Base-by-base conservation (phyloP, 1,140 invertebrate species). In the Pseudobourletiella spinata region DNA sequence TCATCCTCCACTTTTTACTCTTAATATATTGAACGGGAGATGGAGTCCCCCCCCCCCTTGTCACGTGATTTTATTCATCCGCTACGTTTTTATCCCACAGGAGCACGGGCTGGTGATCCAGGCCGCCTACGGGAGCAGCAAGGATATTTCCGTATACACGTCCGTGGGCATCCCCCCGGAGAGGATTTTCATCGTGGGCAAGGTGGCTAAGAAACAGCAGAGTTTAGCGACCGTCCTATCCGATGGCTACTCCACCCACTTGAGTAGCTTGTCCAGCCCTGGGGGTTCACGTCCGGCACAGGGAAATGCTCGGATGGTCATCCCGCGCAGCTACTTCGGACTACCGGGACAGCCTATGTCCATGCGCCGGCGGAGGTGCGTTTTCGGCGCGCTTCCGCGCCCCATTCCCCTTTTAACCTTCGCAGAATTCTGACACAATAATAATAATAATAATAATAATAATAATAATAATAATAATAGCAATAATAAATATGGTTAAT, bases 141-240 rank as follows among this genome's bases (percentile, higher is more conserved):
- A 98, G 79, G 95, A 98, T 75, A 95, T 98, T 67, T 86, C 80
- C 70, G 92, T 98, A 2, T 98, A 98, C 76, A 86, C 85, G 46
- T 86, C 86, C 59, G 84, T 97, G 61, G 92, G 91, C 59, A 75
- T 98, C 30, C 84, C 85, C 69, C 81, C 87, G 14, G 86, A 88
- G 69, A 88, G 95, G 73, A 98, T 98, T 67, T 97, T 88, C 75
- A 93, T 96, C 51, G 89, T 97, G 64, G 94, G 95, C 3, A 95
- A 95, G 79, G 84, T 85, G 3, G 83, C 79, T 58, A 97, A 94
- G 76, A 97, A 96, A 75, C 86, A 95, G 71, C 84, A 88, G 66
- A 71, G 83, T 3, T 80, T 86, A 71, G 90, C 91, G 65, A 87
- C 84, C 2, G 81, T 87, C 15, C 74, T 91, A 22, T 81, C 77